These are phyloP conservation scores for Beris chalybata DNA, from an alignment of 2,888 invertebrate species.

Conservation along the genomic window DNA sequence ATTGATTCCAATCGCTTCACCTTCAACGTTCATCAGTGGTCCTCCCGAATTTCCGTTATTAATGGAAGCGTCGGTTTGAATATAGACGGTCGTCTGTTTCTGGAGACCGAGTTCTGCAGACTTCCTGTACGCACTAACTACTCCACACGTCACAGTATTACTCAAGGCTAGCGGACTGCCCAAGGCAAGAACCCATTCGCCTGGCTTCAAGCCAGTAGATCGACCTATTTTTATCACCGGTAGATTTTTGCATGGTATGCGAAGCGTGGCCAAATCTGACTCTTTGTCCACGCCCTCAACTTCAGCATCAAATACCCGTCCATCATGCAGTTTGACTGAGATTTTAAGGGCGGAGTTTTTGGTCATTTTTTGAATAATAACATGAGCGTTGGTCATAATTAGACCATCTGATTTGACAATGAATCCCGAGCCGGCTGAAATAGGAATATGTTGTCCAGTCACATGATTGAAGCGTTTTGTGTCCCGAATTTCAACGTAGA, in stretches of 20 bases:
- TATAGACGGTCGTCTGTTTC: slow-evolving; percentile 78
- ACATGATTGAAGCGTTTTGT: slow-evolving; percentile 68
- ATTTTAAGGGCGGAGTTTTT: slow-evolving; percentile 65
- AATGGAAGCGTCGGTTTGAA: slow-evolving; percentile 94
- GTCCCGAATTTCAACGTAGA: slow-evolving; percentile 88
- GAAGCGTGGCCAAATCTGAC: slow-evolving; percentile 84
- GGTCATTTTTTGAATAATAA: slow-evolving; percentile 77
- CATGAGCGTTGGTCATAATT: slow-evolving; percentile 93
- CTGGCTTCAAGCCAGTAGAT: slow-evolving; percentile 76
- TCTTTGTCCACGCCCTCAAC: slow-evolving; percentile 84
- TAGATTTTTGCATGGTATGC: slow-evolving; percentile 73
- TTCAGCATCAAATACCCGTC: slow-evolving; percentile 68
- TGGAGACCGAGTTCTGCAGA: slow-evolving; percentile 71
- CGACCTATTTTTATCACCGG: slow-evolving; percentile 79
- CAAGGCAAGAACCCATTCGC: slow-evolving; percentile 93
- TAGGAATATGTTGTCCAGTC: slow-evolving; percentile 67
- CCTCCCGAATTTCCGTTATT: slow-evolving; percentile 96
- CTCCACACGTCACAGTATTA: slow-evolving; percentile 91
- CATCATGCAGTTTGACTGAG: slow-evolving; percentile 71
- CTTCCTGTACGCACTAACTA: slow-evolving; percentile 74
- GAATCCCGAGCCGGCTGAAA: slow-evolving; percentile 90
- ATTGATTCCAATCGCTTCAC: slow-evolving; percentile 92
- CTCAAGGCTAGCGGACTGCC: slow-evolving; percentile 87
- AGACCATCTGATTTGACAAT: slow-evolving; percentile 84
- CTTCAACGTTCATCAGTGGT: slow-evolving; percentile 88